A percentile compares a stretch with the other conserved stretches of the same genome.
These are phyloP conservation scores for Incurvaria masculella DNA, from an alignment of 2,888 invertebrate genomes.

Conservation along the genomic window DNA sequence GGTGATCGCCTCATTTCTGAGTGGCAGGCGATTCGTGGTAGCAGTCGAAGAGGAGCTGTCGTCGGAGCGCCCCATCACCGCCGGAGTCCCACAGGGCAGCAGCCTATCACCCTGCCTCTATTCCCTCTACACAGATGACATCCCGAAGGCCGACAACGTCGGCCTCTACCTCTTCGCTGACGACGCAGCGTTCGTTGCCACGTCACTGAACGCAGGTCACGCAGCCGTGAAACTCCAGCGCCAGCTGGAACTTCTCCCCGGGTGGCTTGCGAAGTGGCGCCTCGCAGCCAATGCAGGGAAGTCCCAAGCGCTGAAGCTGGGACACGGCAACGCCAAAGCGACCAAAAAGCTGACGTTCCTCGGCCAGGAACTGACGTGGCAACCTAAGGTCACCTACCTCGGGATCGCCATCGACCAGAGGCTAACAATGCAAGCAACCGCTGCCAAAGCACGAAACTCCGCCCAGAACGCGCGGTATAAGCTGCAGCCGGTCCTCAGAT, in stretches of 20 bases:
- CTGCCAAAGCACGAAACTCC: slow-evolving; percentile 4
- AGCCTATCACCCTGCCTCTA: no score
- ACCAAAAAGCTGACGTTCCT: not conserved
- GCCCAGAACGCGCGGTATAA: slow-evolving; percentile 5
- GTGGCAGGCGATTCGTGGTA: slow-evolving; percentile 17
- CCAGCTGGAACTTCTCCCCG: slow-evolving; percentile 15
- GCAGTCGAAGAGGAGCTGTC: slow-evolving; percentile 13
- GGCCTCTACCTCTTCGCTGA: slow-evolving; percentile 15
- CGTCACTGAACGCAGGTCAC: slow-evolving; percentile 15
- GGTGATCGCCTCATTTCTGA: slow-evolving; percentile 18
- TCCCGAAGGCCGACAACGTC: slow-evolving; percentile 8
- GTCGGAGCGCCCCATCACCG: slow-evolving; percentile 8
- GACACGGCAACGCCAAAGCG: not conserved
- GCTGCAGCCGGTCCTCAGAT: slow-evolving; percentile 13
- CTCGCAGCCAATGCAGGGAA: slow-evolving; percentile 14
- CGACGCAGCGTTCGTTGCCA: slow-evolving; percentile 7
- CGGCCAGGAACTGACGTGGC: slow-evolving; percentile 10
- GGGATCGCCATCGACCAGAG: slow-evolving; percentile 15
- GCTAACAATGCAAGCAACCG: slow-evolving; percentile 16
- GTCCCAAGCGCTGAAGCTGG: slow-evolving; percentile 11
- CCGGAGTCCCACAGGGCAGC: no score
- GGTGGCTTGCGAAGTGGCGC: slow-evolving; percentile 10
- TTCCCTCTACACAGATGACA: slow-evolving; percentile 17
- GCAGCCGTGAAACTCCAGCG: slow-evolving; percentile 11
- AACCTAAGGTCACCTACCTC: slow-evolving; percentile 12